Base-by-base conservation (phyloP, 2,888 invertebrate species). In the Physocephala rufipes region DNA sequence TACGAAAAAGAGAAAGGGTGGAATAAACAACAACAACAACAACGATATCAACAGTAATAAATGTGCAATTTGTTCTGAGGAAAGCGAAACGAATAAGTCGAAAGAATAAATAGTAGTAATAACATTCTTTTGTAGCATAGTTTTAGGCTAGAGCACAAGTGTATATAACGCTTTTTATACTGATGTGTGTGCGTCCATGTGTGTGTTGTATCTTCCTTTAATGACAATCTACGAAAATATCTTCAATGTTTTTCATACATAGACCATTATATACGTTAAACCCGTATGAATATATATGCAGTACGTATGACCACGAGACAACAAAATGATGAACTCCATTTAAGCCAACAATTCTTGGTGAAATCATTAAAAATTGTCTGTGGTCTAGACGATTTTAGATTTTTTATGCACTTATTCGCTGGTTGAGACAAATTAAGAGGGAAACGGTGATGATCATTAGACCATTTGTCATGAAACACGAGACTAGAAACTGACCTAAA, bases 11-110 rank as follows among this genome's bases (percentile, higher is more conserved):
- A 26, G 1, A 36, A 2, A 28, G 9, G 30, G n/a, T 28, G 30
- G 16, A 0, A 59, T n/a, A 30, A 30, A 59, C 28, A 24, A 59
- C n/a, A 59, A 59, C 28, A 59, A 36, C 59, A 59, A 59, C 30
- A 30, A 59, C 16, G 30, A 30, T 19, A 16, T 30, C 59, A 59
- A 28, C n/a, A 36, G 26, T 28, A 13, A 28, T 1, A 12, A 12
- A 26, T 30, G 26, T 26, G 19, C 59, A 59, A 59, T 59, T 15
- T 19, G 55, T 55, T 24, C 21, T 55, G 24, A 26, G 16, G 55
- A 55, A 26, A 19, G 19, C 16, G 2, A 55, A 55, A 9, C 55
- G 28, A 9, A 55, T 24, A 7, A 53, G 1, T 7, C 19, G 24
- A 53, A 53, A 53, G 24, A 53, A 7, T 9, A 16, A 55, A 26